phyloP scores from a whole-genome alignment of 2,888 invertebrate genomes.

The Chorisops tibialis region DNA sequence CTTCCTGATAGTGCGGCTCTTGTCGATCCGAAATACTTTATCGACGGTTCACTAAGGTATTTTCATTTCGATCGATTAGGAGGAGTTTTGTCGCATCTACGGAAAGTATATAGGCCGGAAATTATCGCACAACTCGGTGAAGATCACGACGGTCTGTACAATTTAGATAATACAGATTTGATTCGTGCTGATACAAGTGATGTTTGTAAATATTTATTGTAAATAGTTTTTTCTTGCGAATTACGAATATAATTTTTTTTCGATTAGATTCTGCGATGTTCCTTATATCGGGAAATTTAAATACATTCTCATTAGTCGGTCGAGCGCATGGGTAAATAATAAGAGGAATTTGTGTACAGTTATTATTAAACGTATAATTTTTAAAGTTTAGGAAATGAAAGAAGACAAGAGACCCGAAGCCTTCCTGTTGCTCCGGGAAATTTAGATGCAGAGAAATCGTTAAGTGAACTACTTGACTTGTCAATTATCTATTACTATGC shows the following conservation, averaged over 20 bases:
- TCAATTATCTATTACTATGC: slow-evolving; percentile 49
- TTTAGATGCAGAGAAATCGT: slow-evolving; percentile 39
- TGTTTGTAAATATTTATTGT: slow-evolving; percentile 33
- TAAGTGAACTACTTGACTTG: slow-evolving; percentile 48
- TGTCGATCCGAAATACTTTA: slow-evolving; percentile 44
- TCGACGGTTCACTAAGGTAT: slow-evolving; percentile 48
- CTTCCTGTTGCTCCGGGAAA: slow-evolving; percentile 40
- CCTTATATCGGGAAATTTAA: slow-evolving; percentile 44
- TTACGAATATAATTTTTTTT: slow-evolving; percentile 17
- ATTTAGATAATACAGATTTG: slow-evolving; percentile 23
- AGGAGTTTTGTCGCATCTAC: slow-evolving; percentile 49
- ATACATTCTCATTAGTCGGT: slow-evolving; percentile 44
- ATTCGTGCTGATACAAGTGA: slow-evolving; percentile 31
- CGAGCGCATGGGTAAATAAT: slow-evolving; percentile 43
- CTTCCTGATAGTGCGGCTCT: slow-evolving; percentile 37
- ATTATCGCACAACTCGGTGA: slow-evolving; percentile 44
- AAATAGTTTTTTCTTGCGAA: slow-evolving; percentile 8
- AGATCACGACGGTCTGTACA: slow-evolving; percentile 36
- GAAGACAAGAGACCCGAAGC: slow-evolving; percentile 5
- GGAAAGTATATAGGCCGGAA: slow-evolving; percentile 47
- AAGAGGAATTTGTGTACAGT: neutral
- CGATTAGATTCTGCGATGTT: slow-evolving; percentile 44
- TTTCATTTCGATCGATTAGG: slow-evolving; percentile 51
- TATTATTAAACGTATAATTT: neutral
- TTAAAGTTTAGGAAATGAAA: slow-evolving; percentile 7